Base-by-base conservation (phyloP, 2,113 vertebrate genomes). In the Propithecus coquereli region DNA sequence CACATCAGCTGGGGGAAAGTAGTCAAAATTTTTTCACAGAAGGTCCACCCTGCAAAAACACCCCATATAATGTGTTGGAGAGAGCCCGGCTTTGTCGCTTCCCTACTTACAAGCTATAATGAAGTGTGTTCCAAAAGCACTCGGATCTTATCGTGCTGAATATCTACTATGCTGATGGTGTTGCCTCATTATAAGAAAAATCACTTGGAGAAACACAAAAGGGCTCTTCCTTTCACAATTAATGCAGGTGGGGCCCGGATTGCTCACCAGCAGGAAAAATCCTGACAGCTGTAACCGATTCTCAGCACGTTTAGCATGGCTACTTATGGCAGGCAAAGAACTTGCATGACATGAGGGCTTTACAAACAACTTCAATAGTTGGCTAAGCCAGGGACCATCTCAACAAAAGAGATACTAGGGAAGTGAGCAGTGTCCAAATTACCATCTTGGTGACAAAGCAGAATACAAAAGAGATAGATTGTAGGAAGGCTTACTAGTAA, bases 301-400 rank as follows among this genome's bases (percentile, higher is more conserved):
- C 63, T 65, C 30, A 45, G 61, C 8, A 47, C 37, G 23, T 95
- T 85, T 79, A 77, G 32, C 84, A 74, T 59, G 96, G 89, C 95
- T 97, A 96, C 98, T 98, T 97, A 97, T 30, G 90, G 89, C 9
- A 96, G 90, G 85, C 95, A 98, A 97, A 98, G 92, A 94, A 95
- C 32, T 47, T 59, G 37, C 92, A 83, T 52, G 82, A 95, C 79
- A 57, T 23, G 94, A 96, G 73, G 95, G 87, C 81, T 98, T 98
- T 97, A 97, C 92, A 98, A 90, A 95, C 6, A 87, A 57, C 96
- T 97, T 87, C 96, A 74, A 92, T 37, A 91, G 84, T 94, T 92
- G 83, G 90, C 91, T 90, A 95, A 93, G 94, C 77, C 94, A 97
- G 95, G 89, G 95, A 82, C 89, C 87, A 87, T 93, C 96, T 94